Conservation (phyloP, 2,113 vertebrate genomes). For the Synodontis membranacea region DNA sequence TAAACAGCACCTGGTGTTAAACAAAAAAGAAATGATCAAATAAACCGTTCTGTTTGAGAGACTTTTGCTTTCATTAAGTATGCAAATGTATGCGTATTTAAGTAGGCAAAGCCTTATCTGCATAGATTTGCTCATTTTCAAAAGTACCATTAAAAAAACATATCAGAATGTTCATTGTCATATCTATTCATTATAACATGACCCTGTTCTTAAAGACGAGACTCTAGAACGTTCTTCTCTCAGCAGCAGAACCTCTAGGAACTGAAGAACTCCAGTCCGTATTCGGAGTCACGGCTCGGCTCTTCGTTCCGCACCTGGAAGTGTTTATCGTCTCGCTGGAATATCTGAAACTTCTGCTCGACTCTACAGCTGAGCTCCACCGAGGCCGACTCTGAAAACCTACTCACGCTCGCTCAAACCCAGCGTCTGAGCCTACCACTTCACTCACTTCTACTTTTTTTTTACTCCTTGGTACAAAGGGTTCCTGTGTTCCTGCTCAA, state of each 20-base stretch:
- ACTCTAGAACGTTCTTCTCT: neutral
- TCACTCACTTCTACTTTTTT: neutral
- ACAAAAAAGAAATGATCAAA: neutral
- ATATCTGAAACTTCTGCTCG: slow-evolving; percentile 4
- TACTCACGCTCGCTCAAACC: neutral
- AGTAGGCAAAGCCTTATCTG: neutral
- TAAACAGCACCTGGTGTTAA: neutral
- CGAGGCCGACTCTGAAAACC: neutral
- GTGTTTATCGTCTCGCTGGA: neutral
- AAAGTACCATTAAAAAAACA: neutral
- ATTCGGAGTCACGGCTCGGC: neutral
- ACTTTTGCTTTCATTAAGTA: neutral
- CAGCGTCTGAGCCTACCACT: neutral
- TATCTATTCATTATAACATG: neutral
- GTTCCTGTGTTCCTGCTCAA: slow-evolving; percentile 11
- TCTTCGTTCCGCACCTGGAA: neutral
- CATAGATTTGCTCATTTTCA: neutral
- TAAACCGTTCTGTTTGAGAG: neutral
- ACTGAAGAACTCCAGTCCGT: neutral
- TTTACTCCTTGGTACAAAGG: neutral
- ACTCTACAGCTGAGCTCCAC: slow-evolving; percentile 2
- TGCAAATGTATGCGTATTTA: neutral
- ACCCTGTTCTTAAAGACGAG: no score
- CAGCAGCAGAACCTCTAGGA: neutral
- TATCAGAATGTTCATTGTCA: neutral